Evolutionary conservation across 2,888 invertebrate genomes (phyloP).

Genomic region (Biston betularia): DNA sequence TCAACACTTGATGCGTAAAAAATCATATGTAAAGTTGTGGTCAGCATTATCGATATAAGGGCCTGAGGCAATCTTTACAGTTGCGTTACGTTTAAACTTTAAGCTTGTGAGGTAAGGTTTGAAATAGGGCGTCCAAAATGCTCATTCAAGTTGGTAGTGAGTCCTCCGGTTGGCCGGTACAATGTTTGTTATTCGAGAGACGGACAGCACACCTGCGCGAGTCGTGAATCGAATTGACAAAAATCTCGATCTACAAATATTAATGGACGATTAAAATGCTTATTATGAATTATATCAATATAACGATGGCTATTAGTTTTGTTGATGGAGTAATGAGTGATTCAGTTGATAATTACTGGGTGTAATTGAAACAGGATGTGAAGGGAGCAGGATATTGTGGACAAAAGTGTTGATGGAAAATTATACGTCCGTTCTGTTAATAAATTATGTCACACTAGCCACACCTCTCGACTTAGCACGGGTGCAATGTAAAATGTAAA

Average conservation of each 20-base stretch:
- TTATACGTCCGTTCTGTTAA: neutral
- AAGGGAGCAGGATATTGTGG: neutral
- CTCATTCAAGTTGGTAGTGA: neutral
- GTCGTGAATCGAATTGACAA: slow-evolving; percentile 59
- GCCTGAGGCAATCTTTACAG: slow-evolving; percentile 1
- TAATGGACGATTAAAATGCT: slow-evolving; percentile 52
- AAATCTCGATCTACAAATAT: slow-evolving; percentile 38
- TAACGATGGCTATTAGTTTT: slow-evolving; percentile 40
- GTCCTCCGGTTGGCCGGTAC: slow-evolving; percentile 15
- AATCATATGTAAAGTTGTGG: slow-evolving; percentile 57
- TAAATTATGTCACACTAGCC: neutral
- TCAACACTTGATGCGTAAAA: slow-evolving; percentile 55
- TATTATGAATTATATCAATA: slow-evolving; percentile 50
- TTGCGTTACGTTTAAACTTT: slow-evolving; percentile 11
- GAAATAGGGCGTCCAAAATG: slow-evolving; percentile 10
- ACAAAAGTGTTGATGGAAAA: neutral
- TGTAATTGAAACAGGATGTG: slow-evolving; percentile 25
- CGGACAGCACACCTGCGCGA: slow-evolving; percentile 75
- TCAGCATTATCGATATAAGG: slow-evolving; percentile 55
- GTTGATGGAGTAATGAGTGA: slow-evolving; percentile 42
- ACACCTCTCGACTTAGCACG: no score
- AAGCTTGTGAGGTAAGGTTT: slow-evolving; percentile 20
- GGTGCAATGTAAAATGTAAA: no score
- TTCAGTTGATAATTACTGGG: slow-evolving; percentile 32
- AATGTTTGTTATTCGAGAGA: slow-evolving; percentile 63